phyloP scores from a whole-genome alignment of 2,113 vertebrate genomes.

The Corythoichthys haematopterus region DNA sequence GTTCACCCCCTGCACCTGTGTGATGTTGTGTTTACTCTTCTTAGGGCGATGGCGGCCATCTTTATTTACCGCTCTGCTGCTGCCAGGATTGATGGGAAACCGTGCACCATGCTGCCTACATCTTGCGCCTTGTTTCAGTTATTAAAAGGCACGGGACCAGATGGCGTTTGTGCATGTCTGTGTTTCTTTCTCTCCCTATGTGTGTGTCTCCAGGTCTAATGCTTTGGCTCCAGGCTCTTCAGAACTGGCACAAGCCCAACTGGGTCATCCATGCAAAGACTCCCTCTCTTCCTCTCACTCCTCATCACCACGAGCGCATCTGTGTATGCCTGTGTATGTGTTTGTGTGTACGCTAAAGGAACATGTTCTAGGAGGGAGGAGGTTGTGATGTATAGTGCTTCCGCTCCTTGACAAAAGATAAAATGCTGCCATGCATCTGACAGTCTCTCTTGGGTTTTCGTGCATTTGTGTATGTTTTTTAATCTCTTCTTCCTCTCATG shows the following conservation, averaged over 20 bases:
- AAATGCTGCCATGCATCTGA: constrained; percentile 45
- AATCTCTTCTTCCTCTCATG: constrained; percentile 47
- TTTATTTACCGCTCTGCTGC: constrained; percentile 58
- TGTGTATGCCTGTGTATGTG: constrained; percentile 48
- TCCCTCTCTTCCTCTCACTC: constrained; percentile 39
- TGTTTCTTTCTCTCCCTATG: constrained; percentile 30
- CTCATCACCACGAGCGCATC: constrained; percentile 61
- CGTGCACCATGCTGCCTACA: constrained; percentile 69
- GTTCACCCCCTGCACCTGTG: constrained; percentile 46
- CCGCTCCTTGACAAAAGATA: constrained; percentile 35
- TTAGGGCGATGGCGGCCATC: constrained; percentile 54
- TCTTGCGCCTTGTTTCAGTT: constrained; percentile 72
- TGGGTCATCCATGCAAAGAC: constrained; percentile 72
- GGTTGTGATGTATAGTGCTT: constrained; percentile 18
- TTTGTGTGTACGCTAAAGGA: constrained; percentile 34
- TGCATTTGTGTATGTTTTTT: constrained; percentile 48
- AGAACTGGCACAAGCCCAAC: constrained; percentile 73
- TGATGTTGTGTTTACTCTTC: constrained; percentile 56
- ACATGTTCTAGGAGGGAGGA: constrained; percentile 27
- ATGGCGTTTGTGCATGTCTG: constrained; percentile 57
- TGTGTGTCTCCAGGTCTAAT: constrained; percentile 57
- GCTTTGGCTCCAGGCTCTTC: constrained; percentile 68
- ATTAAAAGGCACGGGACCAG: constrained; percentile 72
- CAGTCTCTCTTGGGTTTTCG: constrained; percentile 40
- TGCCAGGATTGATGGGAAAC: constrained; percentile 67